phyloP scores from a whole-genome alignment of 2,113 vertebrate species.

The Australoheros scitulus region DNA sequence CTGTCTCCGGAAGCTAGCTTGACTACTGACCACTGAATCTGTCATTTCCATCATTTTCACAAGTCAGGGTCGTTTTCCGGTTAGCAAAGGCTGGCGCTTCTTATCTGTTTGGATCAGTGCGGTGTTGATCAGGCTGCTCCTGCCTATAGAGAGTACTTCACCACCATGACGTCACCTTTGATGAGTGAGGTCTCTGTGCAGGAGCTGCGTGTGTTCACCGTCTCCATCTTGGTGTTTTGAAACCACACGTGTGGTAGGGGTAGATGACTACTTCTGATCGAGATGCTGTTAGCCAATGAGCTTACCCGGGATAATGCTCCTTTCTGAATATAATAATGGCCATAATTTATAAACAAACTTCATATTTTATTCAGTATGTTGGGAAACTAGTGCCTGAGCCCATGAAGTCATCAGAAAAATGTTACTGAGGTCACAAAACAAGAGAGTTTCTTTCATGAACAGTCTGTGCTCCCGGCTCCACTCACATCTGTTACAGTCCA shows the following conservation, averaged over 20 bases:
- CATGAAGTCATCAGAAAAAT: background rate
- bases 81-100: background rate
- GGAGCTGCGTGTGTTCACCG: rapidly evolving
- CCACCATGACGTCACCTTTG: background rate
- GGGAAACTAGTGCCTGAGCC: background rate
- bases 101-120: background rate
- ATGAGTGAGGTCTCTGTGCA: background rate
- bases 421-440: background rate
- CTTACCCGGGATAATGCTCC: background rate
- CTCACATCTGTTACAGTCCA: background rate
- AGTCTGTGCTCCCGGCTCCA: too few relatives aligned
- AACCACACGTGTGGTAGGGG: background rate
- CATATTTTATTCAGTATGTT: background rate
- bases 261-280: background rate
- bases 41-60: background rate
- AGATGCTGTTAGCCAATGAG: background rate
- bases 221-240: background rate
- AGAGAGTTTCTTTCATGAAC: background rate
- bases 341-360: background rate
- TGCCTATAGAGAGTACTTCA: rapidly evolving
- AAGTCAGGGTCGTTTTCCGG: background rate
- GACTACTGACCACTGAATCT: too few relatives aligned
- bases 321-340: background rate
- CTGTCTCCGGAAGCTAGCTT: background rate
- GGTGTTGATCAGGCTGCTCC: background rate